Evolutionary conservation across 2,797 vertebrate species (phyloP), one percentile per base, ranked within the genome.

Genomic region (Merluccius polli): DNA sequence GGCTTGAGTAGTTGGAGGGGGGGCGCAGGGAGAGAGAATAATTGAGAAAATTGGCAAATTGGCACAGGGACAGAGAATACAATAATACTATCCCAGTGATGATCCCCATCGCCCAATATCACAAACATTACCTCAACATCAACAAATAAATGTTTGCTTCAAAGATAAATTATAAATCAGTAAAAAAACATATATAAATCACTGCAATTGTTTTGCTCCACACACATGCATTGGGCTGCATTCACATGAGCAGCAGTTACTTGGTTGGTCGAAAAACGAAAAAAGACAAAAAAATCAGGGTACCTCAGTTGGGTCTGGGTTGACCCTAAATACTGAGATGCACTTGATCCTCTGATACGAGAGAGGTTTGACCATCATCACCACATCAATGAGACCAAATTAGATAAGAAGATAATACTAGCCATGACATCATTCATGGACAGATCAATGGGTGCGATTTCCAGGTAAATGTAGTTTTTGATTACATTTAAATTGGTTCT

Each of bases 1-100:
- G 86, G 82, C 52, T 82, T 90, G 67, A 91, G 82, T 83, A 81
- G 79, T 85, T 83, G 84, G 75, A 90, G 91, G 76, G 13, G 76
- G 81, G 36, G 73, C 27, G 30, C 24, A 68, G 65, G 29, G 24
- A 68, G 29, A 32, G 27, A 69, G 29, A 69, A 67, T 67, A 10
- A 29, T 29, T 24, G 63, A 29, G 0, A 9, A 67, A 67, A 27
- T 52, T 52, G 44, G 44, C 44, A 44, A 44, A 44, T 16, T 44
- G 41, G 41, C 1, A 13, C 18, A 52, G 44, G 5, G 41, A 44
- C 41, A 44, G 38, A 41, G 41, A 44, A 59, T 59, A 65, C 7
- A 65, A 27, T 24, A 63, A 38, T 38, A 38, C 36, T 7, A 38
- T 38, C 36, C 36, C 5, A 38, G 36, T 38, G 36, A 38, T 38